Conservation (phyloP, 2,888 invertebrate species). For the Machimus rusticus region DNA sequence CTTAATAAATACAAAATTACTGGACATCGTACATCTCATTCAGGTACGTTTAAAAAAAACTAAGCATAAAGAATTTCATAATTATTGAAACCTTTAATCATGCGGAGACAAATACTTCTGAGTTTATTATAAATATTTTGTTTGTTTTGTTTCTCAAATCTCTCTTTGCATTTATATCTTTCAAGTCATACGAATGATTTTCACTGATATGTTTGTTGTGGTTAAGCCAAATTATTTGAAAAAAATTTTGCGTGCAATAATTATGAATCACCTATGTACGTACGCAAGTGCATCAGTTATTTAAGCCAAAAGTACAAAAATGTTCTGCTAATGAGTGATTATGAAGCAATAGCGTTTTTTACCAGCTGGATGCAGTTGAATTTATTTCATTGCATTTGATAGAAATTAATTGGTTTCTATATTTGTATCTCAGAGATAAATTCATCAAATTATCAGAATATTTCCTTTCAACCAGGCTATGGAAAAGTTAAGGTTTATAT, state of each 20-base stretch:
- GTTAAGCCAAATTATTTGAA: not conserved
- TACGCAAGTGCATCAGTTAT: slow-evolving; percentile 30
- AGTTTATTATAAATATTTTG: not conserved
- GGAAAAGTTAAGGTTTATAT: not conserved
- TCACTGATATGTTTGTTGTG: not conserved
- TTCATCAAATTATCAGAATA: not conserved
- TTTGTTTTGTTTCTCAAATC: not conserved
- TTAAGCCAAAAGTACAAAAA: not conserved
- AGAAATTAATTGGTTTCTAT: not conserved
- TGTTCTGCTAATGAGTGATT: not conserved
- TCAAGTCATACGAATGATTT: slow-evolving; percentile 19
- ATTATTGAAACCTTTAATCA: slow-evolving; percentile 27
- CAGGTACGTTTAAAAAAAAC: not conserved
- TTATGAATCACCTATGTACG: slow-evolving; percentile 26
- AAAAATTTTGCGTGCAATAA: slow-evolving; percentile 23
- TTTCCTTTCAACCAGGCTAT: not conserved
- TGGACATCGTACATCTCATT: not conserved
- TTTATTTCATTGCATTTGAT: not conserved
- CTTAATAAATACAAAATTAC: slow-evolving; percentile 23
- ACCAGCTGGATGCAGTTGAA: not conserved
- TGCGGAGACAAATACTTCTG: not conserved
- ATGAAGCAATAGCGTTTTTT: not conserved
- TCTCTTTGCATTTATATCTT: not conserved
- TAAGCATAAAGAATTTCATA: slow-evolving; percentile 25
- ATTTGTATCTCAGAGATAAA: not conserved